Conservation (phyloP, 2,797 vertebrate genomes). For the Artibeus jamaicensis region DNA sequence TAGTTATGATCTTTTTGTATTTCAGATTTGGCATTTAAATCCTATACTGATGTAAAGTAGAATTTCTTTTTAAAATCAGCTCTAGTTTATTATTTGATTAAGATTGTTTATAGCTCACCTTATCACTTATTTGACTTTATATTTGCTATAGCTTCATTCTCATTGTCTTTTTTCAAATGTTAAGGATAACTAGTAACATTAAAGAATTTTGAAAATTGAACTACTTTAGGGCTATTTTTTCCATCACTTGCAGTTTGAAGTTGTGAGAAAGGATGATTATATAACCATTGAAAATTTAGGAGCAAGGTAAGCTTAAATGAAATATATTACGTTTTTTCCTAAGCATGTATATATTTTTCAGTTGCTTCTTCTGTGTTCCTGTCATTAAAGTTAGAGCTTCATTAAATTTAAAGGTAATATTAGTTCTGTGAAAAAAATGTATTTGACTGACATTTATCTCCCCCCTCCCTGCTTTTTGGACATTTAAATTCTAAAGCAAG, state of each 20-base stretch:
- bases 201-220: slow-evolving; percentile 59
- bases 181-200: slow-evolving; percentile 27
- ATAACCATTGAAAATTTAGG: slow-evolving; percentile 76
- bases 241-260: slow-evolving; percentile 71
- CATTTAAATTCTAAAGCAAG: slow-evolving; percentile 34
- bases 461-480: not conserved
- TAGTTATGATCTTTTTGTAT: not conserved
- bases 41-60: not conserved
- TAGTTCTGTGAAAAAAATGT: slow-evolving; percentile 7
- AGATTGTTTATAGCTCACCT: not conserved
- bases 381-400: not conserved
- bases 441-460: not conserved
- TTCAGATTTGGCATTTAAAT: slow-evolving; percentile 49
- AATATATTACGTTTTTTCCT: slow-evolving; percentile 9
- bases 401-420: slow-evolving; percentile 8
- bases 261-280: slow-evolving; percentile 75
- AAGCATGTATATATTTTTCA: not conserved
- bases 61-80: not conserved
- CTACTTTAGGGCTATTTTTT: slow-evolving; percentile 33
- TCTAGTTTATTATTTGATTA: slow-evolving; percentile 16
- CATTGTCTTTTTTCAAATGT: slow-evolving; percentile 29
- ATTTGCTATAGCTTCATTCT: slow-evolving; percentile 1
- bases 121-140: slow-evolving; percentile 40
- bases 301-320: slow-evolving; percentile 72
- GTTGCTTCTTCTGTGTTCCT: slow-evolving; percentile 36